Conservation (phyloP, 53 echinoderm and acorn worm species). For the Arbacia lixula region DNA sequence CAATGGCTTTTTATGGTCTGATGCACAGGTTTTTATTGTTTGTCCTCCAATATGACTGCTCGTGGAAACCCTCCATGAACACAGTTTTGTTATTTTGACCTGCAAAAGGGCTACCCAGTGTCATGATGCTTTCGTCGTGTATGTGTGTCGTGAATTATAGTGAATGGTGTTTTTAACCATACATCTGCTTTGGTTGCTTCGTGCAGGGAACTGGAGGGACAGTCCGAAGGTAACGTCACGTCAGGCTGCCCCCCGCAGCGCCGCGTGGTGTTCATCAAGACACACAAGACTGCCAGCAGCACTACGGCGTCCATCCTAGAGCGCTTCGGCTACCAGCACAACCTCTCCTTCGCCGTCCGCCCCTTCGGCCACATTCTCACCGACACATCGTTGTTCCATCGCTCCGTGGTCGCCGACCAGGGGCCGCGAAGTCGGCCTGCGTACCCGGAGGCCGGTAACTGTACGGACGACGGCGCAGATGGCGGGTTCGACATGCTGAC, state of each 20-base stretch:
- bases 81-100: too few relatives aligned
- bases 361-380: conserved; percentile 35
- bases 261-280: conserved; percentile 59
- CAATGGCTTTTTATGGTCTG: too few relatives aligned
- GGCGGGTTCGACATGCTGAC: conserved; percentile 48
- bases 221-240: background rate
- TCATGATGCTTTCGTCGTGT: too few relatives aligned
- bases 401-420: conserved; percentile 31
- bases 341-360: conserved; percentile 52
- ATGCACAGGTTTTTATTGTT: too few relatives aligned
- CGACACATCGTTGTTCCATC: conserved; percentile 9
- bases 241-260: background rate
- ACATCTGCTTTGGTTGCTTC: background rate
- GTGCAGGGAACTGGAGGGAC: conserved; percentile 9
- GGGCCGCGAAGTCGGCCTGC: background rate
- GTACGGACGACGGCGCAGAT: background rate
- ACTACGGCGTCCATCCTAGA: conserved; percentile 57
- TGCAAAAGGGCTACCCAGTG: too few relatives aligned
- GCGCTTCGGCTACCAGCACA: conserved; percentile 53
- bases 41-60: too few relatives aligned
- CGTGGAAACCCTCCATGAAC: too few relatives aligned
- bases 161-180: too few relatives aligned
- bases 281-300: conserved; percentile 67
- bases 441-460: background rate
- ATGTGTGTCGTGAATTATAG: too few relatives aligned